Conservation (phyloP, 2,797 vertebrate species). For the Echeneis naucrates region DNA sequence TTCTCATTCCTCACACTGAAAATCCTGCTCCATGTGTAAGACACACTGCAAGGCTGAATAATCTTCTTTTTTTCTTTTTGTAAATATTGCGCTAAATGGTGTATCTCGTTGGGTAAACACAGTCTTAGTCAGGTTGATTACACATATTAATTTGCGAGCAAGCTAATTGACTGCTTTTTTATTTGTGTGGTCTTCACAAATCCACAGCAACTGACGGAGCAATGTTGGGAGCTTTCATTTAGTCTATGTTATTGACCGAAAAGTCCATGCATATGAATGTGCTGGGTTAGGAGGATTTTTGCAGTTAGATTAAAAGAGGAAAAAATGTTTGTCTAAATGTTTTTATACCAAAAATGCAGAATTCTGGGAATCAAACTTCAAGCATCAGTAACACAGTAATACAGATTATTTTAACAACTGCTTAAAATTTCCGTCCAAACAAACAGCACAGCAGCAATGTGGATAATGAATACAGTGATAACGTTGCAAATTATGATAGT, state of each 20-base stretch:
- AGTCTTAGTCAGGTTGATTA: conserved; percentile 43
- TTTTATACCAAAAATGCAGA: no score
- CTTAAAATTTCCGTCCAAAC: not conserved
- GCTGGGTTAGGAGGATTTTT: not conserved
- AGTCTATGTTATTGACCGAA: conserved; percentile 4
- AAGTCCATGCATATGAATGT: conserved; percentile 13
- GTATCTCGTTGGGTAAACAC: conserved; percentile 50
- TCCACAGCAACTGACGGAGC: conserved; percentile 28
- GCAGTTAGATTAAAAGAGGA: not conserved
- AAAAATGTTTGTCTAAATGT: not conserved
- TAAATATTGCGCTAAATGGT: conserved; percentile 52
- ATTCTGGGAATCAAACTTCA: not conserved
- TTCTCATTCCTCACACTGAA: conserved; percentile 30
- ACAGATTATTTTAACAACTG: not conserved
- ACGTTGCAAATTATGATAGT: conserved; percentile 1
- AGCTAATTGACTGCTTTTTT: conserved; percentile 31
- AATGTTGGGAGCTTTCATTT: conserved; percentile 27
- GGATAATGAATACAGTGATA: not conserved
- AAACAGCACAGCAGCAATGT: not conserved
- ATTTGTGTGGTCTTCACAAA: conserved; percentile 44
- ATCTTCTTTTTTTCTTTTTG: conserved; percentile 13
- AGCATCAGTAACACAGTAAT: not conserved
- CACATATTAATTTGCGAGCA: conserved; percentile 36
- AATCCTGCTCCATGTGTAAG: conserved; percentile 14
- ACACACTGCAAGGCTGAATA: not conserved